These are phyloP conservation scores for Sorex maritimensis DNA, from an alignment of 2,797 vertebrate genomes.

Conservation along the genomic window DNA sequence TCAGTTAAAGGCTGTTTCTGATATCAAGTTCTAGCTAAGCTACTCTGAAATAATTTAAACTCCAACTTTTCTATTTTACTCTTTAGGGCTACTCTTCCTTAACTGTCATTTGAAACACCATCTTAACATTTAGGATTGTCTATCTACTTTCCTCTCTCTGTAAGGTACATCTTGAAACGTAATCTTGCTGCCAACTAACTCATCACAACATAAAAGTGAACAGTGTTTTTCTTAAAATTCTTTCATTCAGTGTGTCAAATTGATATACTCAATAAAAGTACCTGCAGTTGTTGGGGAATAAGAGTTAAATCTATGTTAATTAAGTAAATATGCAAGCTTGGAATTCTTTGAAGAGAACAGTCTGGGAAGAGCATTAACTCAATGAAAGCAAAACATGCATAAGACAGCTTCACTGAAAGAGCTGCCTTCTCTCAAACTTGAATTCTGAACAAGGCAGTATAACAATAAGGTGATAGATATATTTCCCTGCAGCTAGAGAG, in stretches of 20 bases:
- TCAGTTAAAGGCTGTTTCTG: slow-evolving; percentile 90
- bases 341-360: slow-evolving; percentile 80
- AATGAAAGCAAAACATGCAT: slow-evolving; percentile 85
- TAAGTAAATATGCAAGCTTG: slow-evolving; percentile 79
- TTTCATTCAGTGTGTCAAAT: slow-evolving; percentile 56
- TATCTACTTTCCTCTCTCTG: slow-evolving; percentile 71
- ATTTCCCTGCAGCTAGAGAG: slow-evolving; percentile 89
- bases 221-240: slow-evolving; percentile 56
- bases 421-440: slow-evolving; percentile 84
- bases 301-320: slow-evolving; percentile 67
- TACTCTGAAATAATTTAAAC: slow-evolving; percentile 86
- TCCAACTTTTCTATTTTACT: slow-evolving; percentile 84
- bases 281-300: slow-evolving; percentile 56
- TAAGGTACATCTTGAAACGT: slow-evolving; percentile 66
- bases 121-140: slow-evolving; percentile 77
- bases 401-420: slow-evolving; percentile 84
- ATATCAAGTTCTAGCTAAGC: slow-evolving; percentile 86
- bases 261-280: slow-evolving; percentile 70
- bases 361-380: slow-evolving; percentile 85
- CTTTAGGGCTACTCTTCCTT: slow-evolving; percentile 66
- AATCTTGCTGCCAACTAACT: slow-evolving; percentile 83
- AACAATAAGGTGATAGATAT: slow-evolving; percentile 84
- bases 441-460: slow-evolving; percentile 87
- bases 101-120: background rate
- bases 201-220: slow-evolving; percentile 69